Percentiles rank a stretch among this genome's conserved stretches.
phyloP scores from a whole-genome alignment of 2,888 invertebrate genomes.

The Eulithis prunata region DNA sequence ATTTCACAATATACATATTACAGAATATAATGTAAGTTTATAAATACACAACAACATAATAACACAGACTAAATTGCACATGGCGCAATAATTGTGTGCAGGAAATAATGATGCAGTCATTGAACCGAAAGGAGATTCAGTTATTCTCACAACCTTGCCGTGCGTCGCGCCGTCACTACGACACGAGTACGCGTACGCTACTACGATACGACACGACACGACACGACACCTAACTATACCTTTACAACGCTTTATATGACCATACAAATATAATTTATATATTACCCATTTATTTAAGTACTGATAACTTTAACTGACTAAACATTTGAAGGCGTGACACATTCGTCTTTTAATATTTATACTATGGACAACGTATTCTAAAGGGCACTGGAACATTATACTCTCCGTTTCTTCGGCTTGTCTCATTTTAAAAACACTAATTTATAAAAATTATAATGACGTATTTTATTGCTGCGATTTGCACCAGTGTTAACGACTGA shows the following conservation, averaged over 20 bases:
- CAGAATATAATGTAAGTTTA: conserved; percentile 77
- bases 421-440: conserved; percentile 75
- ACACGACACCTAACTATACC: conserved; percentile 53
- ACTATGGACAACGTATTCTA: conserved; percentile 82
- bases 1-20: conserved; percentile 83
- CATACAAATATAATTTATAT: conserved; percentile 47
- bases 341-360: conserved; percentile 68
- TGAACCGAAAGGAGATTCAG: conserved; percentile 82
- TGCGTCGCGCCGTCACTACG: conserved; percentile 33
- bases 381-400: conserved; percentile 82
- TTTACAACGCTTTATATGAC: conserved; percentile 46
- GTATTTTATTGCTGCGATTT: conserved; percentile 78
- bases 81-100: conserved; percentile 79
- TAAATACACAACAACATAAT: conserved; percentile 84
- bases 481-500: conserved; percentile 72
- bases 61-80: conserved; percentile 84
- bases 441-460: conserved; percentile 75
- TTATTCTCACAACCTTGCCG: conserved; percentile 74
- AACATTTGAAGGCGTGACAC: conserved; percentile 81
- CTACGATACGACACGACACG: conserved; percentile 31
- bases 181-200: conserved; percentile 33
- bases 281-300: conserved; percentile 79
- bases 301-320: conserved; percentile 81
- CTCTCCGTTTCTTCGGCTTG: conserved; percentile 73
- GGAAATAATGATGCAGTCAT: conserved; percentile 80